These are phyloP conservation scores for Pseudopodoces humilis DNA, from an alignment of 2,113 vertebrate species.

Conservation along the genomic window DNA sequence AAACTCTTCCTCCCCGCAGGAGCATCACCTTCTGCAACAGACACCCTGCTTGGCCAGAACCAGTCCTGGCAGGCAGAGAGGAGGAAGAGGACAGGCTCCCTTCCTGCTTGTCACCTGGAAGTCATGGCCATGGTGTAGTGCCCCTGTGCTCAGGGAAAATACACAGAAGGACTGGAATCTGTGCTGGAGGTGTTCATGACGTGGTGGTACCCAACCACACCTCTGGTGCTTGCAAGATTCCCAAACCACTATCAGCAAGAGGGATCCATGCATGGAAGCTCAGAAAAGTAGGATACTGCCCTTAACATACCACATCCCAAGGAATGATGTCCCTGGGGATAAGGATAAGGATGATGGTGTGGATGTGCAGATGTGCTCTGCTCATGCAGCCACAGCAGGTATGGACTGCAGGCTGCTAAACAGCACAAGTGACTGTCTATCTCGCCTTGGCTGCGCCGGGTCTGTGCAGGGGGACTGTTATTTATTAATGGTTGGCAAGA, in stretches of 20 bases:
- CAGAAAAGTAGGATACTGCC: background rate
- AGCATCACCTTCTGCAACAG: background rate
- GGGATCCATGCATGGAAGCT: background rate
- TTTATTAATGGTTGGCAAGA: slow-evolving; percentile 38
- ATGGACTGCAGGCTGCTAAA: background rate
- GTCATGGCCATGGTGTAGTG: background rate
- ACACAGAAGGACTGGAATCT: background rate
- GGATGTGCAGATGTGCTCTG: too few relatives aligned
- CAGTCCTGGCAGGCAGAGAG: background rate
- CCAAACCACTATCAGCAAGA: background rate
- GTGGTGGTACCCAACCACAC: background rate
- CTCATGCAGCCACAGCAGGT: background rate
- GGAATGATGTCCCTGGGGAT: background rate
- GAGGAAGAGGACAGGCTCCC: background rate
- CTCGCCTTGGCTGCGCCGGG: background rate
- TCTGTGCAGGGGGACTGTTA: slow-evolving; percentile 7
- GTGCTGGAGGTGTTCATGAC: background rate
- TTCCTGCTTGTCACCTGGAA: background rate
- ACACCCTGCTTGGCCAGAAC: background rate
- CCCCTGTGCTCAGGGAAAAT: background rate
- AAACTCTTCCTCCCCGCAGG: background rate
- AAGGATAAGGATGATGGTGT: background rate
- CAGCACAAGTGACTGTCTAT: background rate
- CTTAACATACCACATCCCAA: background rate
- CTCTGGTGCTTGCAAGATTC: background rate